phyloP scores from a whole-genome alignment of 2,888 invertebrate genomes.

The Leptopilina drosophilae region DNA sequence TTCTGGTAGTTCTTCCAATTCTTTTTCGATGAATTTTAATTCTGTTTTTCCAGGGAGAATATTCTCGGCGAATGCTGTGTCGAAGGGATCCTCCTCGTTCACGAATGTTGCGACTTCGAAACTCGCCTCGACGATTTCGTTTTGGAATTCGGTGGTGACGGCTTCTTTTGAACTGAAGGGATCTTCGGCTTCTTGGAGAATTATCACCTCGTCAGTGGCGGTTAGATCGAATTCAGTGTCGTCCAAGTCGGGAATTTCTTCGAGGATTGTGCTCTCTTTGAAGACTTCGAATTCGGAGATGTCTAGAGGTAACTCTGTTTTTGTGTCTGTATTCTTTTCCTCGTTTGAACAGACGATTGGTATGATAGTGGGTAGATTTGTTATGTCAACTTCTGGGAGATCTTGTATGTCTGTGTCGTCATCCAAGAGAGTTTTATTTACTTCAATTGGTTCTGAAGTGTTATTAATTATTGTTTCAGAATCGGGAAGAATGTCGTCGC shows the following conservation, averaged over 20 bases:
- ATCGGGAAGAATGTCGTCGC: slow-evolving; percentile 63
- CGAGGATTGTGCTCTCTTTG: slow-evolving; percentile 70
- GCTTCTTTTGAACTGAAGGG: slow-evolving; percentile 78
- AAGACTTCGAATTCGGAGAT: slow-evolving; percentile 79
- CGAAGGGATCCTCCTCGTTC: slow-evolving; percentile 88
- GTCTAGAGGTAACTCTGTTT: slow-evolving; percentile 61
- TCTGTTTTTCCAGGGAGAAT: slow-evolving; percentile 83
- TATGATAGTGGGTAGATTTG: slow-evolving; percentile 70
- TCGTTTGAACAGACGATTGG: slow-evolving; percentile 63
- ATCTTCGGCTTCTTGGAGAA: slow-evolving; percentile 73
- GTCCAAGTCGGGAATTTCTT: slow-evolving; percentile 73
- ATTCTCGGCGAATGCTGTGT: slow-evolving; percentile 89
- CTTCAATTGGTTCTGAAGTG: slow-evolving; percentile 61
- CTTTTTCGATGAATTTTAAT: slow-evolving; percentile 80
- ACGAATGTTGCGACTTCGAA: slow-evolving; percentile 75
- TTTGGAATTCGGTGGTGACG: slow-evolving; percentile 66
- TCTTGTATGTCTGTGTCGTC: slow-evolving; percentile 85
- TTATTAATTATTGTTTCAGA: slow-evolving; percentile 1
- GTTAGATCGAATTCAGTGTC: slow-evolving; percentile 70
- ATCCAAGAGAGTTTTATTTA: slow-evolving; percentile 84
- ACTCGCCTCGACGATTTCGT: slow-evolving; percentile 72
- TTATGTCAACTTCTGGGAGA: slow-evolving; percentile 83
- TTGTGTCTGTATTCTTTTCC: slow-evolving; percentile 40
- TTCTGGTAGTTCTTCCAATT: slow-evolving; percentile 80
- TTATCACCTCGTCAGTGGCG: slow-evolving; percentile 54